Conservation (phyloP, 2,113 vertebrate species). For the Trochalopteron elliotii region DNA sequence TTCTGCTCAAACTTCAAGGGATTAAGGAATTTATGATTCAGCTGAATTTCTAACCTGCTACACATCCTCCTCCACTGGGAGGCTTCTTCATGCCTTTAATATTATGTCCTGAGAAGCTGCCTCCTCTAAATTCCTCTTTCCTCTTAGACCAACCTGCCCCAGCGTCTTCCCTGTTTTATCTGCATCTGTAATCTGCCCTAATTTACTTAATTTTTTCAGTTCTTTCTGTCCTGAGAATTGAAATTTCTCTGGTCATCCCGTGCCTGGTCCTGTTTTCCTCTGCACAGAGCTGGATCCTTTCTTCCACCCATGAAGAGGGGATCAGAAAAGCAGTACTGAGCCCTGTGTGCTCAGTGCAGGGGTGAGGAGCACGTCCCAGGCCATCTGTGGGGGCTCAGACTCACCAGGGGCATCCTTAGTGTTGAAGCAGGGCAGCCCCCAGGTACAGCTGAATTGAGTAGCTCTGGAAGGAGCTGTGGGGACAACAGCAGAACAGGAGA, state of each 20-base stretch:
- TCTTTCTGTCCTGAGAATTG: not conserved
- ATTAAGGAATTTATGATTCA: slow-evolving; percentile 39
- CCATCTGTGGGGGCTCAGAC: fast-evolving
- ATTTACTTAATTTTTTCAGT: not conserved
- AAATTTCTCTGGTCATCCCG: not conserved
- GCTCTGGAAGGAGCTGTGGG: fast-evolving
- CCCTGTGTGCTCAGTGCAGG: not conserved
- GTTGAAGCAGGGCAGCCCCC: not conserved
- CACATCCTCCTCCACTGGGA: not conserved
- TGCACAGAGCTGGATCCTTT: not conserved
- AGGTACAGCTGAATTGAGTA: fast-evolving
- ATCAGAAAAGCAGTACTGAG: not conserved
- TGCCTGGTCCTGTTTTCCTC: not conserved
- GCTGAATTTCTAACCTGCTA: not conserved
- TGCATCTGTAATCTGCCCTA: not conserved
- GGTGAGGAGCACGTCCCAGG: not conserved
- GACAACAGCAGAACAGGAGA: fast-evolving
- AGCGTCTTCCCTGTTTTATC: not conserved
- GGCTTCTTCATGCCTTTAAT: not conserved
- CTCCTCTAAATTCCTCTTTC: not conserved
- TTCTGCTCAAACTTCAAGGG: not conserved
- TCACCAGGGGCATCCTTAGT: not conserved
- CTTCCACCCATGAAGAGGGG: not conserved
- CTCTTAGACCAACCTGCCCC: not conserved
- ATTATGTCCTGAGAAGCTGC: not conserved